Base-by-base conservation (phyloP, 2,888 invertebrate genomes). In the Dusona sp. region DNA sequence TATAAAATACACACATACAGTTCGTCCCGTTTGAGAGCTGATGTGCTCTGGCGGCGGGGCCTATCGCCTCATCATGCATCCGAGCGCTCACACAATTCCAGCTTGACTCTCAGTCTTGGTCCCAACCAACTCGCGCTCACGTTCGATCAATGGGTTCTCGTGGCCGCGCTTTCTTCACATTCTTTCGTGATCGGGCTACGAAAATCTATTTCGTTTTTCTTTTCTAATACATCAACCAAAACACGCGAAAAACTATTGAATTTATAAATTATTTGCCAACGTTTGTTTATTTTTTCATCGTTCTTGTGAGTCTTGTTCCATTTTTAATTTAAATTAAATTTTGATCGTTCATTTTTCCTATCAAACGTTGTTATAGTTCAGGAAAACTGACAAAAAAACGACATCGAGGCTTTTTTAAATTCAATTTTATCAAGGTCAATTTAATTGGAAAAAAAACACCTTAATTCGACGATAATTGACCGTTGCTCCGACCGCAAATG, bases 31-130 rank as follows among this genome's bases (percentile, higher is more conserved):
- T 54, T 36, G 74, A 61, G 61, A 61, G 61, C 25, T 61, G 57
- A 65, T 48, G 25, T 51, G 45, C 29, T 61, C 61, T 25, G 13
- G 16, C 29, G 54, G 57, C 65, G 68, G 70, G 57, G 72, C 54
- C 19, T 45, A 73, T 72, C 64, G 65, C 38, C 61, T 57, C 72
- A 42, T 65, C 73, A 25, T 42, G 42, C 73, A 45, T 22, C 84
- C 65, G 48, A 68, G 68, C 4, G 61, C 68, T 6, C 54, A 19
- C 70, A 51, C 70, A 36, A 72, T 65, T 75, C 51, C 29, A 79
- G 79, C 75, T 72, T 65, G 65, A 79, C 79, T 85, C 70, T 85
- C 82, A 83, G 85, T 85, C 82, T 85, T 57, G 38, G 68, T 64
- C 75, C 73, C 67, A 48, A 67, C 68, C 51, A 33, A 73, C 79